These are phyloP conservation scores for Clivina fossor DNA, from an alignment of 2,888 invertebrate species.

Conservation along the genomic window DNA sequence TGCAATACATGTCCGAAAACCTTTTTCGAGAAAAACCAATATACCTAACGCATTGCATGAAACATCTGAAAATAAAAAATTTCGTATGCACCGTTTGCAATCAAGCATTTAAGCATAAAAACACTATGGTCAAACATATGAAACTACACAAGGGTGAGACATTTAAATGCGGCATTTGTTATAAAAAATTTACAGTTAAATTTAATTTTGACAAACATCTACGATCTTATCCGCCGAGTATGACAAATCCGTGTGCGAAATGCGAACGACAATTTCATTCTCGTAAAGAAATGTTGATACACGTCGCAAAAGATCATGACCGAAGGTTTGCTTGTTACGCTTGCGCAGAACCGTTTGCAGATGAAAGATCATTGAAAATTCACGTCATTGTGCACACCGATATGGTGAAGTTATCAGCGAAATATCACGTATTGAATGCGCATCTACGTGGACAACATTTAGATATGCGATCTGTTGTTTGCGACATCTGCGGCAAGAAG, in stretches of 20 bases:
- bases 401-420: conserved; percentile 43
- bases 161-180: conserved; percentile 53
- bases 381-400: conserved; percentile 50
- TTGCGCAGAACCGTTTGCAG: conserved; percentile 51
- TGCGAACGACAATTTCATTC: conserved; percentile 40
- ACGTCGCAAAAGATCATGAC: conserved; percentile 8
- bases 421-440: conserved; percentile 42
- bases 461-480: conserved; percentile 48
- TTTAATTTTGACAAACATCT: conserved; percentile 52
- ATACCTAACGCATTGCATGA: conserved; percentile 14
- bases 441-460: conserved; percentile 17
- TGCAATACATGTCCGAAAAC: conserved; percentile 8
- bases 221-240: conserved; percentile 41
- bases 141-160: conserved; percentile 53
- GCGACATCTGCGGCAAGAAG: conserved; percentile 47
- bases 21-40: conserved; percentile 12
- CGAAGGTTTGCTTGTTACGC: conserved; percentile 51
- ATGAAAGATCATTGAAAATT: conserved; percentile 50
- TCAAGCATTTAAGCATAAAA: conserved; percentile 42
- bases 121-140: conserved; percentile 49
- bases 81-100: conserved; percentile 47
- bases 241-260: conserved; percentile 8
- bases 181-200: conserved; percentile 53
- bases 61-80: conserved; percentile 41
- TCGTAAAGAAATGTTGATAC: conserved; percentile 48